phyloP scores from a whole-genome alignment of 1,140 invertebrate genomes.

The Trichomalopsis sarcophagae region DNA sequence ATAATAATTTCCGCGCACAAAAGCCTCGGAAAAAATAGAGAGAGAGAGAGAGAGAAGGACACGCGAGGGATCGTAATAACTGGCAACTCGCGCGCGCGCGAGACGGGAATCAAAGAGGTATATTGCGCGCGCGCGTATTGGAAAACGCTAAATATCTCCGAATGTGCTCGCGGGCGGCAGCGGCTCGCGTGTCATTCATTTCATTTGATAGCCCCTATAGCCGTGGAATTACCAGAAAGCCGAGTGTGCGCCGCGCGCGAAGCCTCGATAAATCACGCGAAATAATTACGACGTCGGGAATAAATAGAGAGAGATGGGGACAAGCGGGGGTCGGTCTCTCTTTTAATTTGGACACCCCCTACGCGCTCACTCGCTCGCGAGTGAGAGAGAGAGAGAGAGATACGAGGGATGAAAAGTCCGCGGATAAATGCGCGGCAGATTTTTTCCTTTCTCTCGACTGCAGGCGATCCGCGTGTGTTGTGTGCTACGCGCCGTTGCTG shows the following conservation, averaged over 20 bases:
- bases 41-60: background rate
- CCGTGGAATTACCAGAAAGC: conserved; percentile 37
- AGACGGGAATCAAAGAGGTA: background rate
- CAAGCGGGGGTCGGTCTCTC: background rate
- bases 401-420: no score
- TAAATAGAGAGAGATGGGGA: conserved; percentile 44
- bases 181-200: conserved; percentile 66
- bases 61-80: conserved; percentile 29
- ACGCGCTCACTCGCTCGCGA: background rate
- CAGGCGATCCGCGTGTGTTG: background rate
- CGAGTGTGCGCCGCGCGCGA: background rate
- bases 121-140: conserved; percentile 58
- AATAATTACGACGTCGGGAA: conserved; percentile 54
- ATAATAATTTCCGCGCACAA: background rate
- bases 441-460: conserved; percentile 2
- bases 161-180: conserved; percentile 35
- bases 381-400: background rate
- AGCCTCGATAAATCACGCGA: conserved; percentile 55
- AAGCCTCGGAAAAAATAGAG: background rate
- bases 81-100: conserved; percentile 13
- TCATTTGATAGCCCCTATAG: conserved; percentile 57
- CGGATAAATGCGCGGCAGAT: conserved; percentile 15
- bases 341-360: conserved; percentile 29
- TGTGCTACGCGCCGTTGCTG: background rate
- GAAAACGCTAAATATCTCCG: conserved; percentile 70